These are phyloP conservation scores for Tipula unca DNA, from an alignment of 2,888 invertebrate genomes.

Conservation along the genomic window DNA sequence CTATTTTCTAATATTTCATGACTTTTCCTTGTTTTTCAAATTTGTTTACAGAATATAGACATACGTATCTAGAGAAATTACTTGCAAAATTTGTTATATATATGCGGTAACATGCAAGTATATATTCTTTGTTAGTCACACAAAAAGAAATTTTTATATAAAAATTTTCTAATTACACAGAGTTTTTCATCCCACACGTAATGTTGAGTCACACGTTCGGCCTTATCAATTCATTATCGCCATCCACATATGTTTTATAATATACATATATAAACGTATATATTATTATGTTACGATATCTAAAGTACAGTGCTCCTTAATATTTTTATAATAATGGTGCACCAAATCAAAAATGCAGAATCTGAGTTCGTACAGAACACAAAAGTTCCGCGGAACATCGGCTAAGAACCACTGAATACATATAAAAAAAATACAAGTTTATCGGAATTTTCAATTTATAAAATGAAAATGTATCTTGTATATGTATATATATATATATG, in stretches of 20 bases:
- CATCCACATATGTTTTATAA: neutral
- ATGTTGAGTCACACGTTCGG: neutral
- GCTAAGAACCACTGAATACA: no score
- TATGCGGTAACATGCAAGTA: neutral
- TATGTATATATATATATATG: neutral
- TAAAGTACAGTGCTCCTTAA: no score
- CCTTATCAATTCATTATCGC: neutral
- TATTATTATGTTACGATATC: no score
- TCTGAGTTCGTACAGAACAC: no score
- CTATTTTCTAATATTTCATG: neutral
- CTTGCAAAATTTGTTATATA: neutral
- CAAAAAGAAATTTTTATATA: neutral
- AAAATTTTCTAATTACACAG: neutral
- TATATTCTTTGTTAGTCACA: neutral
- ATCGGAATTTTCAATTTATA: neutral
- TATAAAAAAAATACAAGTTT: neutral
- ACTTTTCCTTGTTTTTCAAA: neutral
- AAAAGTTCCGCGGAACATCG: no score
- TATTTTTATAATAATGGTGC: no score
- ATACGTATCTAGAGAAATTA: neutral
- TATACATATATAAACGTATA: neutral
- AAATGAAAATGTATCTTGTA: neutral
- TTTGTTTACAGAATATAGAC: neutral
- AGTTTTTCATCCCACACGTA: neutral
- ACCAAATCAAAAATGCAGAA: no score